Evolutionary conservation across 2,113 vertebrate species (phyloP).

Genomic region (Triplophysa siluroides): DNA sequence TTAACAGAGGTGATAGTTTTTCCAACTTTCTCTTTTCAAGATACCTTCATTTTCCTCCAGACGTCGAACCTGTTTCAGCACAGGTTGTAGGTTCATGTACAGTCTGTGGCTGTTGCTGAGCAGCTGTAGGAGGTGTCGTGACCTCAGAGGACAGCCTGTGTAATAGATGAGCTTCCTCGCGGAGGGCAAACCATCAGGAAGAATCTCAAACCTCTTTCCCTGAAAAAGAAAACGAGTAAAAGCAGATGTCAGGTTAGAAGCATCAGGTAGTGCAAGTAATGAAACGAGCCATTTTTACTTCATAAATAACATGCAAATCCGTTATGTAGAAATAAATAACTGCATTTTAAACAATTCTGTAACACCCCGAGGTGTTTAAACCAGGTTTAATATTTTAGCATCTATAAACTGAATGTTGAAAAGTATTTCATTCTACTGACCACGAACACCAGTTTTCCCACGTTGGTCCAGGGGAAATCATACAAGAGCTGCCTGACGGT

Average conservation of each 20-base stretch:
- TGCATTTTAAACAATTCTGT: no score
- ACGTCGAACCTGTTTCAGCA: constrained; percentile 90
- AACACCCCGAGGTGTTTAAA: no score
- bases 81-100: constrained; percentile 96
- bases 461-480: constrained; percentile 98
- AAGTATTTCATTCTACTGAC: constrained; percentile 74
- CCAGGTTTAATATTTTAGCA: background rate
- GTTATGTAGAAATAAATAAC: no score
- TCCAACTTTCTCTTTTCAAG: background rate
- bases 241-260: background rate
- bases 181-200: constrained; percentile 92
- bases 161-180: constrained; percentile 97
- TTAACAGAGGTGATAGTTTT: no score
- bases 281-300: background rate
- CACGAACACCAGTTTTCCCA: constrained; percentile 98
- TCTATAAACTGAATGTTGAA: background rate
- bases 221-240: constrained; percentile 54
- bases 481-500: constrained; percentile 91
- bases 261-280: background rate
- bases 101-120: constrained; percentile 97
- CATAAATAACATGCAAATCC: no score
- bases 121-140: constrained; percentile 93
- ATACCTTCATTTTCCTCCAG: constrained; percentile 96
- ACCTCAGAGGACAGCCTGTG: constrained; percentile 91
- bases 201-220: constrained; percentile 98